Conservation (phyloP, 2,888 invertebrate genomes). For the Agrotis segetum region DNA sequence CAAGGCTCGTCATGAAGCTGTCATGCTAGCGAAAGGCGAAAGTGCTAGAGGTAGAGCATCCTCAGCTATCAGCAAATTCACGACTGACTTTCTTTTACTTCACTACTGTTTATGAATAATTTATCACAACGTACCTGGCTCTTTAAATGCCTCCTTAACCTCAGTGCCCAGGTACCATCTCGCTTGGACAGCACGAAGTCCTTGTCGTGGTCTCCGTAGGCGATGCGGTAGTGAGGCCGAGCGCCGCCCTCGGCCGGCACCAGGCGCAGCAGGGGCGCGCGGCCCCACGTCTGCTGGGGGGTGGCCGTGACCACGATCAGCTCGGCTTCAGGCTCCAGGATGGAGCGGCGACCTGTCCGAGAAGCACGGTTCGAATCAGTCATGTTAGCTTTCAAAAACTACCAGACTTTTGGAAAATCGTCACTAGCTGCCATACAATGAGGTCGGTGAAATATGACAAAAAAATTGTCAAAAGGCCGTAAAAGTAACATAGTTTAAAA, state of each 20-base stretch:
- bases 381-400: neutral
- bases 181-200: slow-evolving; percentile 82
- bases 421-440: no score
- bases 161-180: slow-evolving; percentile 84
- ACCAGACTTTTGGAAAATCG: neutral
- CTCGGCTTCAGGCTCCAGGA: slow-evolving; percentile 83
- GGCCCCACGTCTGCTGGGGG: slow-evolving; percentile 82
- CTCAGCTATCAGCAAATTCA: no score
- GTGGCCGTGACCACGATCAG: slow-evolving; percentile 79
- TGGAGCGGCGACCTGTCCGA: slow-evolving; percentile 81
- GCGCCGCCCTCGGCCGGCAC: slow-evolving; percentile 81
- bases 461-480: no score
- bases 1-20: no score
- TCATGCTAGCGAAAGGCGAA: no score
- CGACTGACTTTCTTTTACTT: no score
- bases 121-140: slow-evolving; percentile 37
- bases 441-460: neutral
- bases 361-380: no score
- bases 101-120: neutral
- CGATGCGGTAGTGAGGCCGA: slow-evolving; percentile 83
- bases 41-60: no score
- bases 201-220: slow-evolving; percentile 78
- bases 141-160: slow-evolving; percentile 79
- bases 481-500: no score
- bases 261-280: slow-evolving; percentile 83